Conservation (phyloP, 1,140 invertebrate species). For the Cepaea nemoralis region DNA sequence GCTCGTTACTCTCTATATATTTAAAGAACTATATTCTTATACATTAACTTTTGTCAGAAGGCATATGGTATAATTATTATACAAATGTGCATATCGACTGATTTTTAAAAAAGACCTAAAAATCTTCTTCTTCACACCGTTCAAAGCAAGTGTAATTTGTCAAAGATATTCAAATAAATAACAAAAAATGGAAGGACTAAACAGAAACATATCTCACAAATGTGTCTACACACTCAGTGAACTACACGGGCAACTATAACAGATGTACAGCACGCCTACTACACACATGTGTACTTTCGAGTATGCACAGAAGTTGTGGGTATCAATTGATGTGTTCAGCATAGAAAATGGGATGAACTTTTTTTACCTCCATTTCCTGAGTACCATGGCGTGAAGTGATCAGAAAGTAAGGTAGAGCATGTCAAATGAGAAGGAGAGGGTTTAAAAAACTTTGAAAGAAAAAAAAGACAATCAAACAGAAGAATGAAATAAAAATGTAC, state of each 20-base stretch:
- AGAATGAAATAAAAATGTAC: not conserved
- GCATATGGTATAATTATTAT: too few species aligned
- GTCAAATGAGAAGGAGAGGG: not conserved
- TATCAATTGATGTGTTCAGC: not conserved
- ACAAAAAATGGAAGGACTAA: not conserved
- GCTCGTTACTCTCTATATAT: too few species aligned
- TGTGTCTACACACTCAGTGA: constrained; percentile 6
- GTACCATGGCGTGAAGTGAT: not conserved
- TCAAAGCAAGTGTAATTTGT: not conserved
- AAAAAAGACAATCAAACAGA: not conserved
- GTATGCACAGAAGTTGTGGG: not conserved
- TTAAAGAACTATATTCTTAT: too few species aligned
- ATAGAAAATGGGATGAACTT: not conserved
- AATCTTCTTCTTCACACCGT: not conserved
- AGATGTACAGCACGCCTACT: constrained; percentile 10
- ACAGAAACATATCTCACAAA: not conserved
- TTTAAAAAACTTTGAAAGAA: not conserved
- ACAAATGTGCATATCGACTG: too few species aligned
- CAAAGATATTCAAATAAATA: not conserved
- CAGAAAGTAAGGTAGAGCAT: not conserved
- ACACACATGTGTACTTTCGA: constrained; percentile 5
- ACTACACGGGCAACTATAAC: not conserved
- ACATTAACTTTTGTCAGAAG: too few species aligned
- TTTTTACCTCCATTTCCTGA: constrained; percentile 31
- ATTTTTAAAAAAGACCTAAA: not conserved